Conservation (phyloP, 2,888 invertebrate species). For the Sycophila texana region DNA sequence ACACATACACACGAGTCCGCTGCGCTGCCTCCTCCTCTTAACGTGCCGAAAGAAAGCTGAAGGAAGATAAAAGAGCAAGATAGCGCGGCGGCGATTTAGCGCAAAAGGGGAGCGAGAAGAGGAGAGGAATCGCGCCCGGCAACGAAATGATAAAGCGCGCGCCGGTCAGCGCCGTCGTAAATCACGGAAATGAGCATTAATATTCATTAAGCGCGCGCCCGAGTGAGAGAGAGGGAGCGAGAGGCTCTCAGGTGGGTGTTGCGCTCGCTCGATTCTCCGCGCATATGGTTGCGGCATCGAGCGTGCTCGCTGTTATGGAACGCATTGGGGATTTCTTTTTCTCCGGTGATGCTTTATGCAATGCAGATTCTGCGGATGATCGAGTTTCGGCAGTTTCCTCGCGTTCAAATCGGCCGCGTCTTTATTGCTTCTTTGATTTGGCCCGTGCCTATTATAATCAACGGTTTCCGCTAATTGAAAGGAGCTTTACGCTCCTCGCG, state of each 20-base stretch:
- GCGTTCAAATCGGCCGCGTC: no score
- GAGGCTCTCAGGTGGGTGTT: constrained; percentile 2
- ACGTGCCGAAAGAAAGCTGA: constrained; percentile 42
- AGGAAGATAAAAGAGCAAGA: constrained; percentile 40
- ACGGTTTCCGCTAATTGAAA: no score
- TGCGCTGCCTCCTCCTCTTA: not conserved
- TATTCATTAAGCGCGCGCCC: constrained; percentile 61
- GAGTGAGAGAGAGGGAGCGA: not conserved
- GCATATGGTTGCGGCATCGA: not conserved
- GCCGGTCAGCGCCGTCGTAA: constrained; percentile 57
- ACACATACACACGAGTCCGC: not conserved
- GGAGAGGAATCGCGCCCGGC: constrained; percentile 20
- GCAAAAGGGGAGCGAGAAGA: constrained; percentile 41
- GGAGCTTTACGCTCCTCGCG: no score
- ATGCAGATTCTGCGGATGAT: not conserved
- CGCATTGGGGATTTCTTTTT: not conserved
- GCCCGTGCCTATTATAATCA: no score
- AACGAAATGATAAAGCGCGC: constrained; percentile 47
- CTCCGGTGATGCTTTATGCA: not conserved
- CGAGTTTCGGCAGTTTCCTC: no score
- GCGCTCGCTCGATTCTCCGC: not conserved
- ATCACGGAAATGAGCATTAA: constrained; percentile 64
- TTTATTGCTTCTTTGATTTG: no score
- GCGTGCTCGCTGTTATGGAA: not conserved
- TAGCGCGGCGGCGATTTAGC: constrained; percentile 39